A percentile compares a stretch with the other conserved stretches of the same genome.
Evolutionary conservation across 2,113 vertebrate species (phyloP).

Genomic region (Calidris pygmaea): DNA sequence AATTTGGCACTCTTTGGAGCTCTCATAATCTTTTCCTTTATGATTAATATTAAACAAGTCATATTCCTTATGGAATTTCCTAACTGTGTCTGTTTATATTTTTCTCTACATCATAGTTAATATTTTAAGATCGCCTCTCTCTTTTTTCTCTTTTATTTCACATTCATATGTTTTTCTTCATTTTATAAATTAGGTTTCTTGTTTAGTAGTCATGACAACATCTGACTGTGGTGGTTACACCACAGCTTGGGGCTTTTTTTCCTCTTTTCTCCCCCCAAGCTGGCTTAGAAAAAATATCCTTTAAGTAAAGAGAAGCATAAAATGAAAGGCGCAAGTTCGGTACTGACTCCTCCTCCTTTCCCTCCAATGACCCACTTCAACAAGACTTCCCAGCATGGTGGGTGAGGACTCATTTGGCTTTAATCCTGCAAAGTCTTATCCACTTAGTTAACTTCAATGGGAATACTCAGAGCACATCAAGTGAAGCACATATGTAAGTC

Average conservation of each 20-base stretch:
- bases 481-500: slow-evolving; percentile 48
- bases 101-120: slow-evolving; percentile 55
- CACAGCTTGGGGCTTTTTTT: slow-evolving; percentile 25
- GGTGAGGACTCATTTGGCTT: slow-evolving; percentile 60
- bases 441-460: slow-evolving; percentile 55
- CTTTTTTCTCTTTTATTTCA: slow-evolving; percentile 8
- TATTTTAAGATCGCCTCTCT: background rate
- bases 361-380: slow-evolving; percentile 45
- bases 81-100: slow-evolving; percentile 50
- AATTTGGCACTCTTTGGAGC: background rate
- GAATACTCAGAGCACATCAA: slow-evolving; percentile 27
- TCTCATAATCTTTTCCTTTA: slow-evolving; percentile 58
- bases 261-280: background rate
- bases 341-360: slow-evolving; percentile 15
- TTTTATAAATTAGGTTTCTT: slow-evolving; percentile 62
- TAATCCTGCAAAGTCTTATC: slow-evolving; percentile 54
- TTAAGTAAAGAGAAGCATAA: slow-evolving; percentile 44
- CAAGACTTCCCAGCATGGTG: slow-evolving; percentile 58
- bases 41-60: slow-evolving; percentile 65
- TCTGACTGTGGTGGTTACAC: slow-evolving; percentile 45
- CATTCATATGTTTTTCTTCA: slow-evolving; percentile 49
- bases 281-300: background rate
- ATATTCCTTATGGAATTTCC: slow-evolving; percentile 58
- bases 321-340: slow-evolving; percentile 28
- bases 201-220: slow-evolving; percentile 66